phyloP scores from a whole-genome alignment of 30 jellyfish, hydroid and myxozoan genomes.

The Hydractinia symbiolongicarpus region DNA sequence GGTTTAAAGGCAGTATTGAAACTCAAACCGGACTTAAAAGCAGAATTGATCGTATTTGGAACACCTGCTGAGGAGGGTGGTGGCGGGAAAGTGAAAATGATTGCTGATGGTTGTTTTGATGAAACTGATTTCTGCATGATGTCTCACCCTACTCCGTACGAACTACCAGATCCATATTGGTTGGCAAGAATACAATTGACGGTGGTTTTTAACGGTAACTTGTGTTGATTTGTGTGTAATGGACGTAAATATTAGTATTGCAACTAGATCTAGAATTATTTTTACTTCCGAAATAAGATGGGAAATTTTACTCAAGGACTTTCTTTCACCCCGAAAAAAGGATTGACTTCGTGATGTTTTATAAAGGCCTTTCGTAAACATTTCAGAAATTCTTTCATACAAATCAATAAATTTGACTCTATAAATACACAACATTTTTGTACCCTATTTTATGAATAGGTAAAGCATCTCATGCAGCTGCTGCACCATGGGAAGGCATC shows the following conservation, averaged over 20 bases:
- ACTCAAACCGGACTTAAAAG: constrained; percentile 46
- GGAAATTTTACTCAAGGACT: no score
- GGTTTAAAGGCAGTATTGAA: constrained; percentile 71
- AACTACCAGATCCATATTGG: constrained; percentile 31
- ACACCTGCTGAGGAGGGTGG: constrained; percentile 99
- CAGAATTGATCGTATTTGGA: constrained; percentile 77
- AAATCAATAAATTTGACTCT: no score
- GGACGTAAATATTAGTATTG: no score
- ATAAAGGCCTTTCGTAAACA: no score
- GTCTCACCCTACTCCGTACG: constrained; percentile 85
- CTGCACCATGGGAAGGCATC: constrained; percentile 93
- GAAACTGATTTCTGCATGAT: constrained; percentile 94
- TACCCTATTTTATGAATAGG: constrained; percentile 29
- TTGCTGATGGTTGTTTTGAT: constrained; percentile 69
- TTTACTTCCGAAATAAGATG: no score
- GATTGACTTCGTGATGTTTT: no score
- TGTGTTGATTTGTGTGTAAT: neutral
- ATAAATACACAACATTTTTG: no score
- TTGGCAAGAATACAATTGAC: constrained; percentile 29
- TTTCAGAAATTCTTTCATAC: no score
- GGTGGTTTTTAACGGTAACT: constrained; percentile 59
- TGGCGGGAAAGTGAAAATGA: constrained; percentile 91
- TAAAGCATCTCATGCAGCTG: constrained; percentile 59
- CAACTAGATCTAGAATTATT: no score
- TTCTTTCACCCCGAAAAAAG: no score